Evolutionary conservation across 2,888 invertebrate species (phyloP).

Genomic region (Yponomeuta sedellus): DNA sequence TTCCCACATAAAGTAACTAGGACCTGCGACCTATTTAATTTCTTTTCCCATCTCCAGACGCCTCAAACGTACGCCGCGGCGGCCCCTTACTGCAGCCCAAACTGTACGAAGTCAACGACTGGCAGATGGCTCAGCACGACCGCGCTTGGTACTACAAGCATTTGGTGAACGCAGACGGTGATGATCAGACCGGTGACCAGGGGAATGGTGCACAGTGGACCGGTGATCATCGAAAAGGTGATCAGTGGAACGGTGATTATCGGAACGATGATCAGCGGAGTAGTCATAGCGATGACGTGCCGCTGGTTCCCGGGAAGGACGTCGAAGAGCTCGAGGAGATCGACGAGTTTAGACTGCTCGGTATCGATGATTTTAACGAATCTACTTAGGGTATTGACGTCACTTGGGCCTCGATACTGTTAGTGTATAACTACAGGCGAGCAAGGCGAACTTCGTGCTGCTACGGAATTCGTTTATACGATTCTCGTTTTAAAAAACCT

Average conservation of each 20-base stretch:
- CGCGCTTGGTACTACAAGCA: not conserved
- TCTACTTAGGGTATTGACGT: not conserved
- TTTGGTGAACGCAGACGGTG: not conserved
- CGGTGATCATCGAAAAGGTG: too few relatives aligned
- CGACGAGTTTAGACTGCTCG: not conserved
- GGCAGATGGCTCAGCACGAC: not conserved
- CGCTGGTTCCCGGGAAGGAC: not conserved
- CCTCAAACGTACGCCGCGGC: not conserved
- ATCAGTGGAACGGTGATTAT: not conserved
- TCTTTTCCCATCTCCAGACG: not conserved
- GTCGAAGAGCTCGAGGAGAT: not conserved
- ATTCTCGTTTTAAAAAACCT: too few relatives aligned
- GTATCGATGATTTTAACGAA: conserved; percentile 4
- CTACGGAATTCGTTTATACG: too few relatives aligned
- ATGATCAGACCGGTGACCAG: not conserved
- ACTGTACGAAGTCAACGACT: not conserved
- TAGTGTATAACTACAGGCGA: too few relatives aligned
- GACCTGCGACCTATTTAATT: not conserved
- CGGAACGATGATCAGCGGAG: not conserved
- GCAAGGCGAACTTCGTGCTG: too few relatives aligned
- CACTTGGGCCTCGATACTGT: too few relatives aligned
- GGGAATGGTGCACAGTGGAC: not conserved
- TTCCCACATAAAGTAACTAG: not conserved
- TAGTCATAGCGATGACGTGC: not conserved
- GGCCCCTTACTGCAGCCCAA: not conserved